Evolutionary conservation across 1,140 invertebrate species (phyloP), one percentile per base, ranked within the genome.

Genomic region (Pseudomyrmex sp.): DNA sequence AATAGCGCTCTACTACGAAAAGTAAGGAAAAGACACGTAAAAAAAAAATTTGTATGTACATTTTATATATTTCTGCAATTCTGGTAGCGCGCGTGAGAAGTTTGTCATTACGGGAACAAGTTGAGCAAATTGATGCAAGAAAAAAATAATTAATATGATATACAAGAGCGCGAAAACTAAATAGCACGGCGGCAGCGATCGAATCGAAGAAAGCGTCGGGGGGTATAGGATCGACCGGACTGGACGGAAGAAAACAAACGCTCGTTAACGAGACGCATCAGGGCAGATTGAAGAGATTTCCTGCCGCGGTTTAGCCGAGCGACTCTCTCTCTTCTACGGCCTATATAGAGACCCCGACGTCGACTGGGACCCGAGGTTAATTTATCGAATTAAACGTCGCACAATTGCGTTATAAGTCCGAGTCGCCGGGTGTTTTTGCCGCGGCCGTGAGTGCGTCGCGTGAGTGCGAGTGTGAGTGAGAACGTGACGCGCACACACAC

Each of bases 251-350:
- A 93, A 94, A 93, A 93, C 92, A 93, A 93, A 93, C 88, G 91
- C 91, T 92, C 87, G 92, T 94, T 94, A 94, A 93, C 92, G 88
- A 93, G 93, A 82, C 89, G 89, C 92, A 93, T 94, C 90, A 92
- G 90, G 84, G 87, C 92, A 93, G 92, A 94, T 94, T 94, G 91
- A 92, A 93, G 91, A 94, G 93, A 94, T 93, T 94, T 93, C 92
- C 92, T 93, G 93, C 91, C 90, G 91, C 91, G 89, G 91, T 91
- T 92, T 88, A 91, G 89, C 77, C 85, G 69, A 82, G 86, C 77
- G 61, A 88, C 90, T 93, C 90, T 87, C 87, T 63, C 90, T 87
- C 87, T 63, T 66, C 65, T 63, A 65, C 65, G 79, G 66, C 90
- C 85, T 88, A 89, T 89, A 87, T 90, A 87, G 90, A 87, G 90